Conservation (phyloP, 2,797 vertebrate genomes). For the Gymnodraco acuticeps region DNA sequence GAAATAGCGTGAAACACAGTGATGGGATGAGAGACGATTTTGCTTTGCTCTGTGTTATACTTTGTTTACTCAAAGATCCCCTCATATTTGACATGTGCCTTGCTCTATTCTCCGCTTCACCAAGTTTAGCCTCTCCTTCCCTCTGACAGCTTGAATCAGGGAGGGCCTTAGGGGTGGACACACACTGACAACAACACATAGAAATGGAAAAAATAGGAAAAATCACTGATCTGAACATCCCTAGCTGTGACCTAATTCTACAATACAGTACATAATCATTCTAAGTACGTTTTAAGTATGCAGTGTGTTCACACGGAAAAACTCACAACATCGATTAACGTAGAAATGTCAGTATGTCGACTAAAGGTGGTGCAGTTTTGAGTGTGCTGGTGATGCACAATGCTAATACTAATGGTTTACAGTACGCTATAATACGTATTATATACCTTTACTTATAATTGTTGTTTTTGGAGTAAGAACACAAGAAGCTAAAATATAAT, state of each 20-base stretch:
- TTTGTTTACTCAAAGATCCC: slow-evolving; percentile 81
- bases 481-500: background rate
- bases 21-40: slow-evolving; percentile 72
- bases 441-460: no score
- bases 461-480: background rate
- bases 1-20: slow-evolving; percentile 61
- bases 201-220: slow-evolving; percentile 38
- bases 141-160: slow-evolving; percentile 76
- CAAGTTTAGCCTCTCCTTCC: slow-evolving; percentile 74
- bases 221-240: slow-evolving; percentile 33
- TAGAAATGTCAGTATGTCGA: no score
- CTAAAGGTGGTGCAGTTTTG: background rate
- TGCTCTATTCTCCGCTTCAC: slow-evolving; percentile 80
- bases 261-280: background rate
- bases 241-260: slow-evolving; percentile 24
- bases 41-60: slow-evolving; percentile 77
- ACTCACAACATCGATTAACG: background rate
- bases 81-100: slow-evolving; percentile 85
- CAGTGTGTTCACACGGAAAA: background rate
- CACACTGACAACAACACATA: slow-evolving; percentile 58
- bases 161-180: slow-evolving; percentile 68
- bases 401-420: no score
- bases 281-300: slow-evolving; percentile 1
- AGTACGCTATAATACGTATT: rapidly evolving
- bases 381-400: background rate